Percentiles rank a stretch among this genome's conserved stretches.
Evolutionary conservation across 2,888 invertebrate species (phyloP).

Genomic region (Oscheius myriophilus): DNA sequence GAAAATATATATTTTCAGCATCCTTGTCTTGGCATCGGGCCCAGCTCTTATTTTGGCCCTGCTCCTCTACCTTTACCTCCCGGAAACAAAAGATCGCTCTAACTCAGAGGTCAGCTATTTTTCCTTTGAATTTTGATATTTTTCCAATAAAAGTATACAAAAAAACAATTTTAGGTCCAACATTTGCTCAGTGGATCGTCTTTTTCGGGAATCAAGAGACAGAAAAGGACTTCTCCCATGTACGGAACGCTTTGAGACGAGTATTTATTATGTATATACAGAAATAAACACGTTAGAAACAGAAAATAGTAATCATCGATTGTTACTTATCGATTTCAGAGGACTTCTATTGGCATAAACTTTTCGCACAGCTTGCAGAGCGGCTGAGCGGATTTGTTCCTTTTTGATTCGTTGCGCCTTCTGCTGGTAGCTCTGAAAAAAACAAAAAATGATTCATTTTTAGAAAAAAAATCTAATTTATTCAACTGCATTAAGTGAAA

Average conservation of each 20-base stretch:
- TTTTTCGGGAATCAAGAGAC: constrained; percentile 22
- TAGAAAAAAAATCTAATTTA: background rate
- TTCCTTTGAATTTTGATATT: background rate
- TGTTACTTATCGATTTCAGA: constrained; percentile 36
- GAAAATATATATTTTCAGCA: constrained; percentile 32
- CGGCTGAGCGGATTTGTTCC: constrained; percentile 7
- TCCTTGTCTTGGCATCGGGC: constrained; percentile 58
- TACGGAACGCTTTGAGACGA: constrained; percentile 19
- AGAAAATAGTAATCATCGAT: constrained; percentile 26
- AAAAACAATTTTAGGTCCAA: constrained; percentile 26
- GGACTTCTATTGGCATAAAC: constrained; percentile 17
- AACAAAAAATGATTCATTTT: background rate
- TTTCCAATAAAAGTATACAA: background rate
- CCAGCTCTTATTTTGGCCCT: constrained; percentile 63
- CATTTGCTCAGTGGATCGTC: background rate
- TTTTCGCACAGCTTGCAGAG: constrained; percentile 8
- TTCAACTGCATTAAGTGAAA: too few relatives aligned
- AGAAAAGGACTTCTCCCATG: constrained; percentile 18
- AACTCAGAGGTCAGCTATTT: constrained; percentile 38
- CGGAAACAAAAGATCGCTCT: constrained; percentile 63
- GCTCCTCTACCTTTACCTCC: constrained; percentile 61
- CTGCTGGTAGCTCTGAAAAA: constrained; percentile 11
- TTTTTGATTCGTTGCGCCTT: constrained; percentile 15
- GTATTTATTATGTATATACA: constrained; percentile 13
- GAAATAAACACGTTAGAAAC: constrained; percentile 11